Percentiles rank a stretch among this genome's conserved stretches.
Evolutionary conservation across 1,140 invertebrate genomes (phyloP).

Genomic region (Drosophila eugracilis): DNA sequence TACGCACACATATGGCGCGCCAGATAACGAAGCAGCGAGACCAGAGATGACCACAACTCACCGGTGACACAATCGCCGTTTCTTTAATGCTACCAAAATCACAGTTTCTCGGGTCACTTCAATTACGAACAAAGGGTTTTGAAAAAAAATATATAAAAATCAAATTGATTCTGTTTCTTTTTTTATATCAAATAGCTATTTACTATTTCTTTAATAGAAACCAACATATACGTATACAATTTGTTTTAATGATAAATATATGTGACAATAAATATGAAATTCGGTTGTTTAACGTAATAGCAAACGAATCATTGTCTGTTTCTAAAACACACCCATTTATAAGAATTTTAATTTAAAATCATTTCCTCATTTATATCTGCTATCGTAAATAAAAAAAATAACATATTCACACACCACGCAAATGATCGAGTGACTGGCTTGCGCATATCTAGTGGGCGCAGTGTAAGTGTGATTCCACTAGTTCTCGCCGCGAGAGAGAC

Average conservation of each 20-base stretch:
- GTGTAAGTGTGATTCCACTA: constrained; percentile 14
- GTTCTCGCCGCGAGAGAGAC: constrained; percentile 14
- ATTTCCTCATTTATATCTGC: too few relatives aligned
- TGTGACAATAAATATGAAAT: too few relatives aligned
- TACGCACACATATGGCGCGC: constrained; percentile 45
- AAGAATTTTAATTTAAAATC: too few relatives aligned
- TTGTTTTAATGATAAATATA: too few relatives aligned
- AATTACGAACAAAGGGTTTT: not conserved
- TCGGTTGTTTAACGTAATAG: too few relatives aligned
- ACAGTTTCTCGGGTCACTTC: not conserved
- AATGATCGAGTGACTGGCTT: not conserved
- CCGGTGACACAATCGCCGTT: constrained; percentile 1
- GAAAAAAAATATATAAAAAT: too few relatives aligned
- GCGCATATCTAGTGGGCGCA: constrained; percentile 15
- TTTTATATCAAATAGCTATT: not conserved
- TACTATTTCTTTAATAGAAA: too few relatives aligned
- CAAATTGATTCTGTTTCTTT: not conserved
- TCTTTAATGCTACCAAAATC: constrained; percentile 3
- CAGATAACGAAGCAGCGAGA: constrained; percentile 36
- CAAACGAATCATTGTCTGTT: too few relatives aligned
- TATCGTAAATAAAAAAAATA: not conserved
- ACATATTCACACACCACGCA: not conserved
- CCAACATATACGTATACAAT: too few relatives aligned
- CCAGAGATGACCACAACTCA: constrained; percentile 36
- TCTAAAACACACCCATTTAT: too few relatives aligned